Evolutionary conservation across 2,888 invertebrate genomes (phyloP), one percentile per base, ranked within the genome.

Genomic region (Scelioninae gen. 1): DNA sequence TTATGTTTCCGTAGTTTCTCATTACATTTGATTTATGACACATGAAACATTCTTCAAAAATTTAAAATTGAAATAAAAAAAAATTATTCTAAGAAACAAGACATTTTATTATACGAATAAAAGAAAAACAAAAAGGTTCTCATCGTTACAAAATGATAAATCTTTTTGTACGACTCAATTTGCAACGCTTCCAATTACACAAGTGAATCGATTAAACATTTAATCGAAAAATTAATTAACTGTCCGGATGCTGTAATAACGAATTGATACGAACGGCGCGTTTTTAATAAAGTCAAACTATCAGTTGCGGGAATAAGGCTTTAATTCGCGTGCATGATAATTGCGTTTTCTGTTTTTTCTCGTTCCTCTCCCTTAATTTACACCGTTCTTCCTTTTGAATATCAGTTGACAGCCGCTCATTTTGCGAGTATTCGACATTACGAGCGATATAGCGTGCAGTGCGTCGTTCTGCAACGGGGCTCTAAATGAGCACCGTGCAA

Each of bases 401-500:
- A 74, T 49, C 66, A 72, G 84, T 84, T 84, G 84, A 84, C 84
- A 84, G 84, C 75, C 84, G 75, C 84, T 84, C 84, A 84, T 84
- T 84, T 84, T 47, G 76, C 77, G 80, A 55, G 51, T 65, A 83
- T 80, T 80, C 83, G 80, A 81, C 76, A 77, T 83, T 83, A 65
- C 83, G 83, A 63, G 68, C 74, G 72, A 72, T 80, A 83, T 83
- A 83, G 83, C 80, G 83, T 83, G 83, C 80, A 53, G 51, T 34
- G 78, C 82, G 74, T 78, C 74, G 82, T 83, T 79, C 79, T 75
- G 74, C 75, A 69, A 71, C 68, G 76, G 75, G 77, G 80, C 66
- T 77, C 66, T 69, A 72, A 83, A 83, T 83, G 85, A 83, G 76
- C 79, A 72, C 63, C 56, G 76, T 75, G 82, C 83, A 83, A 82